Conservation (phyloP, 2,888 invertebrate genomes). For the Stenoptilia bipunctidactyla region DNA sequence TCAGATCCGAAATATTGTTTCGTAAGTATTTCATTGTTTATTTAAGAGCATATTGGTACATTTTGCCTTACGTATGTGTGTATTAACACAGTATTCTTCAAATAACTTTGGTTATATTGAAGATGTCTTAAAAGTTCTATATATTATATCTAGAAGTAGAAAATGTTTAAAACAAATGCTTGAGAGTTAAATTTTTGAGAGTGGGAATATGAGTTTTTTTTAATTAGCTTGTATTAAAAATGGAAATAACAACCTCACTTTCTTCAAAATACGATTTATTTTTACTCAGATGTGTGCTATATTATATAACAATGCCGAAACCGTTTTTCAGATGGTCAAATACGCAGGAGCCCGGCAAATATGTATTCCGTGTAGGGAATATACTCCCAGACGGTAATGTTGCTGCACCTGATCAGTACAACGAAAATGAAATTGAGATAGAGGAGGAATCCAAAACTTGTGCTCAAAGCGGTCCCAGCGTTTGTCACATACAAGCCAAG, state of each 20-base stretch:
- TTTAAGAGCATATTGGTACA: too few species aligned
- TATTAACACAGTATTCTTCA: too few species aligned
- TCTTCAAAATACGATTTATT: too few species aligned
- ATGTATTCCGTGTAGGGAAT: slow-evolving; percentile 88
- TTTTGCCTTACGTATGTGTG: too few species aligned
- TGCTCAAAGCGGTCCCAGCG: slow-evolving; percentile 74
- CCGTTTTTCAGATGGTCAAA: slow-evolving; percentile 82
- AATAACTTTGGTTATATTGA: too few species aligned
- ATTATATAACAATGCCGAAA: background rate
- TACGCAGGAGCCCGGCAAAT: slow-evolving; percentile 85
- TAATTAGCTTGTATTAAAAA: too few species aligned
- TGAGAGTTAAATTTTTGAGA: too few species aligned
- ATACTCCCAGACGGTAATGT: slow-evolving; percentile 74
- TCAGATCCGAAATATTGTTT: slow-evolving; percentile 83
- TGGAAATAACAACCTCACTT: too few species aligned
- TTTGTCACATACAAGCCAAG: slow-evolving; percentile 84
- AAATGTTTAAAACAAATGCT: too few species aligned
- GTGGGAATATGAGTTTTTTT: too few species aligned
- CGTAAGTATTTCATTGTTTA: slow-evolving; percentile 67
- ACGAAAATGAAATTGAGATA: slow-evolving; percentile 47
- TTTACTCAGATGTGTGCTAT: background rate
- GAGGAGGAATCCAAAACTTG: slow-evolving; percentile 69
- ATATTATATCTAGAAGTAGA: too few species aligned
- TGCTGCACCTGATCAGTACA: slow-evolving; percentile 74
- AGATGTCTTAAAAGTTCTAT: too few species aligned